phyloP scores from a whole-genome alignment of 2,113 vertebrate species.

The Diadophis punctatus region DNA sequence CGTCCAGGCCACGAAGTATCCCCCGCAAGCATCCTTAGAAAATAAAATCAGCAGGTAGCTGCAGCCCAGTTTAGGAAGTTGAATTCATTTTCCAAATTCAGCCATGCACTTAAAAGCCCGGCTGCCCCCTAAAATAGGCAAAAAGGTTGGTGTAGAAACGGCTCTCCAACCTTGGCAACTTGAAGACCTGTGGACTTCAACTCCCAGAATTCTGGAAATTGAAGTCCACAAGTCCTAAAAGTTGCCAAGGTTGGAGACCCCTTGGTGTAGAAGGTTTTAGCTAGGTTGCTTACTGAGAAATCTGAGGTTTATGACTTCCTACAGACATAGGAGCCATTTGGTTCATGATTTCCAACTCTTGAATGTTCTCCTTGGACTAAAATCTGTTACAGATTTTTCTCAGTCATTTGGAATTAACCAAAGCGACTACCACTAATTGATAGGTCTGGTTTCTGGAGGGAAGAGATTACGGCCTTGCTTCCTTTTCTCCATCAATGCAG shows the following conservation, averaged over 20 bases:
- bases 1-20: neutral
- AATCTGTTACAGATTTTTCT: neutral
- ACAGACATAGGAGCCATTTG: neutral
- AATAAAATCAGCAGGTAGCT: neutral
- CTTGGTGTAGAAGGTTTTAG: neutral
- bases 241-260: too few relatives aligned
- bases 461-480: neutral
- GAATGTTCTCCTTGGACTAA: neutral
- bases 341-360: neutral
- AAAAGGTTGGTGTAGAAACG: neutral
- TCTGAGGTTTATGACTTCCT: neutral
- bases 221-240: too few relatives aligned
- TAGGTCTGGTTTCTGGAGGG: neutral
- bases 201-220: too few relatives aligned
- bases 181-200: too few relatives aligned
- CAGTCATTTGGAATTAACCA: neutral
- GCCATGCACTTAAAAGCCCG: neutral
- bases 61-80: neutral
- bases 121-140: neutral
- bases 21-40: neutral
- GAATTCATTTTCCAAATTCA: neutral
- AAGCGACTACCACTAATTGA: neutral
- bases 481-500: neutral
- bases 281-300: neutral
- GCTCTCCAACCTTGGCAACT: too few relatives aligned